These are phyloP conservation scores for Clarias magur DNA, from an alignment of 2,113 vertebrate species.

Conservation along the genomic window DNA sequence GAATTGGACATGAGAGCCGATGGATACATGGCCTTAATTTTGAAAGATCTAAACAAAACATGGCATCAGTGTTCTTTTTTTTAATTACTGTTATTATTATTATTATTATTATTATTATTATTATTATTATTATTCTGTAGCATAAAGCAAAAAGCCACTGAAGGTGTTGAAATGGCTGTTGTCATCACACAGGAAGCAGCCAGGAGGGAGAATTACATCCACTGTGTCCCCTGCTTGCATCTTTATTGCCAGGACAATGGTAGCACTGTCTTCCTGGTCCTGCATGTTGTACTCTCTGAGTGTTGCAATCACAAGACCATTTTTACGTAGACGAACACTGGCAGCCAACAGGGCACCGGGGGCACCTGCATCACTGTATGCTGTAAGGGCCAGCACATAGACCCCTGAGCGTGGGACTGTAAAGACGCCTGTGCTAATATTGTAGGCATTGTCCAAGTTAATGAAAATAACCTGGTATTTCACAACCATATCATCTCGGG, in stretches of 20 bases:
- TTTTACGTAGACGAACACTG: conserved; percentile 63
- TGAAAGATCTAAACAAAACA: not conserved
- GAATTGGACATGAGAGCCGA: not conserved
- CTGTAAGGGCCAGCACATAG: conserved; percentile 68
- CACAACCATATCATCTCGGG: conserved; percentile 1
- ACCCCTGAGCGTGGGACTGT: conserved; percentile 64
- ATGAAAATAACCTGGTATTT: conserved; percentile 61
- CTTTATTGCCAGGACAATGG: conserved; percentile 40
- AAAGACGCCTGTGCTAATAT: conserved; percentile 58
- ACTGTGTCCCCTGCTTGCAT: conserved; percentile 62
- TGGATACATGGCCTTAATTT: not conserved
- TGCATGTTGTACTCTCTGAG: conserved; percentile 49
- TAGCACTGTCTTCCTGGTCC: conserved; percentile 71
- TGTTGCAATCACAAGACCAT: conserved; percentile 39
- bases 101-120: conserved; percentile 43
- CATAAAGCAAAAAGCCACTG: conserved; percentile 70
- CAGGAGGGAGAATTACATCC: conserved; percentile 51
- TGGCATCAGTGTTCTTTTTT: too few relatives aligned
- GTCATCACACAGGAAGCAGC: conserved; percentile 63
- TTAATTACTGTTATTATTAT: too few relatives aligned
- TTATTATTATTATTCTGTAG: conserved; percentile 56
- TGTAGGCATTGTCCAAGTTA: conserved; percentile 65
- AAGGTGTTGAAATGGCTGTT: conserved; percentile 70
- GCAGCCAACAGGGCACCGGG: conserved; percentile 1
- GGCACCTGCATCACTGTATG: conserved; percentile 59